Evolutionary conservation across 1,140 invertebrate genomes (phyloP).

Genomic region (Drosophila chauvacae): DNA sequence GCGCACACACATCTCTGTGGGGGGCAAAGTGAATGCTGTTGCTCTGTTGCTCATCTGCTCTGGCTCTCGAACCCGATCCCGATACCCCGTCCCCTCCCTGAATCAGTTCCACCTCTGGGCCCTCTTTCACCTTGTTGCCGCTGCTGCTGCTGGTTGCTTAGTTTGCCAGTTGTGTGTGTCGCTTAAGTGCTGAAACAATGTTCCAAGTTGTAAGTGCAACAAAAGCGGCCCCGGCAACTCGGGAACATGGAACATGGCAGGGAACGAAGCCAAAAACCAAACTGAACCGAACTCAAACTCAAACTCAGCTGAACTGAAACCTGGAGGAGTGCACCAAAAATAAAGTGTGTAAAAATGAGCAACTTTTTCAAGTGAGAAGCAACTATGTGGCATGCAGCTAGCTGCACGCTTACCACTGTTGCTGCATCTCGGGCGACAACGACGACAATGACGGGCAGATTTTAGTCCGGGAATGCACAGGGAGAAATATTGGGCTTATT

Average conservation of each 20-base stretch:
- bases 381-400: slow-evolving; percentile 66
- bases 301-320: slow-evolving; percentile 30
- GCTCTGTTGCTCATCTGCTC: slow-evolving; percentile 47
- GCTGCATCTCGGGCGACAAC: slow-evolving; percentile 41
- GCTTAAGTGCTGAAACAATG: slow-evolving; percentile 83
- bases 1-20: slow-evolving; percentile 62
- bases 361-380: slow-evolving; percentile 82
- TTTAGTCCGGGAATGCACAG: slow-evolving; percentile 27
- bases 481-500: background rate
- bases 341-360: slow-evolving; percentile 82
- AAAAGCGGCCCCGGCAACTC: slow-evolving; percentile 44
- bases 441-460: slow-evolving; percentile 59
- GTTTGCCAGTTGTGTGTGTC: slow-evolving; percentile 68
- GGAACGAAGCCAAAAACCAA: slow-evolving; percentile 40
- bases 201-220: slow-evolving; percentile 81
- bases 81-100: background rate
- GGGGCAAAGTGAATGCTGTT: slow-evolving; percentile 64
- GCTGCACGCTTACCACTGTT: slow-evolving; percentile 32
- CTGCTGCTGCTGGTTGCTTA: slow-evolving; percentile 24
- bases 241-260: slow-evolving; percentile 50
- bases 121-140: slow-evolving; percentile 39
- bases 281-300: slow-evolving; percentile 24
- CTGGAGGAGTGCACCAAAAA: slow-evolving; percentile 70
- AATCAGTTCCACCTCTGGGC: slow-evolving; percentile 26
- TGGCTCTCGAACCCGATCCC: slow-evolving; percentile 25